A percentile compares a stretch with the other conserved stretches of the same genome.
phyloP scores from a whole-genome alignment of 2,888 invertebrate genomes.

The Drosophila kanekoi region DNA sequence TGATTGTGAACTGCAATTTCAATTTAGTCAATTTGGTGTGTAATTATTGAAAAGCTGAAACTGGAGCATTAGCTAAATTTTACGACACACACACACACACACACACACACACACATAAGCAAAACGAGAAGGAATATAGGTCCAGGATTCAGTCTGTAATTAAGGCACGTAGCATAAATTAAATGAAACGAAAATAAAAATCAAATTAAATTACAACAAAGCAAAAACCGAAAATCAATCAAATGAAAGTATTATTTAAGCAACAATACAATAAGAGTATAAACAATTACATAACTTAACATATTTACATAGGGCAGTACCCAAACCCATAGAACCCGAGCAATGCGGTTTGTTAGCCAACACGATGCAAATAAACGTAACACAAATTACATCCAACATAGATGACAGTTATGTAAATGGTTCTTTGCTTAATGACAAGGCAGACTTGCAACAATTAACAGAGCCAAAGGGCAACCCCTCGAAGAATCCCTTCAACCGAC shows the following conservation, averaged over 20 bases:
- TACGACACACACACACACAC: constrained; percentile 53
- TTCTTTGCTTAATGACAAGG: constrained; percentile 21
- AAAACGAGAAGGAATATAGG: constrained; percentile 28
- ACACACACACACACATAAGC: constrained; percentile 44
- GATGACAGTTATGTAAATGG: constrained; percentile 23
- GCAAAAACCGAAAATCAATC: constrained; percentile 83
- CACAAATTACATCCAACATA: constrained; percentile 32
- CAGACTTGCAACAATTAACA: constrained; percentile 10
- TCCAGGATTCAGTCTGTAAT: constrained; percentile 40
- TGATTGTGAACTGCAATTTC: constrained; percentile 59
- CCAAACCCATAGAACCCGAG: constrained; percentile 30
- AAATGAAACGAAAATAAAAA: constrained; percentile 41
- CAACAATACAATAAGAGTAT: constrained; percentile 57
- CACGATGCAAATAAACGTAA: constrained; percentile 27
- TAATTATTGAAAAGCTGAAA: constrained; percentile 59
- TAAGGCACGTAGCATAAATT: constrained; percentile 55
- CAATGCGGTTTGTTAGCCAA: constrained; percentile 27
- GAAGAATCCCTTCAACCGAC: not conserved
- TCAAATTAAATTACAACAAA: constrained; percentile 70
- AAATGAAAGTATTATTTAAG: constrained; percentile 83
- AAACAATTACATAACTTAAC: constrained; percentile 46
- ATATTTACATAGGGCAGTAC: constrained; percentile 44
- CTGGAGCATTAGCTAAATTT: constrained; percentile 68
- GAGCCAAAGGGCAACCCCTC: constrained; percentile 8
- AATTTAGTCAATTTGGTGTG: constrained; percentile 79